Evolutionary conservation across 2,113 vertebrate species (phyloP).

Genomic region (Neotragus pygmaeus): DNA sequence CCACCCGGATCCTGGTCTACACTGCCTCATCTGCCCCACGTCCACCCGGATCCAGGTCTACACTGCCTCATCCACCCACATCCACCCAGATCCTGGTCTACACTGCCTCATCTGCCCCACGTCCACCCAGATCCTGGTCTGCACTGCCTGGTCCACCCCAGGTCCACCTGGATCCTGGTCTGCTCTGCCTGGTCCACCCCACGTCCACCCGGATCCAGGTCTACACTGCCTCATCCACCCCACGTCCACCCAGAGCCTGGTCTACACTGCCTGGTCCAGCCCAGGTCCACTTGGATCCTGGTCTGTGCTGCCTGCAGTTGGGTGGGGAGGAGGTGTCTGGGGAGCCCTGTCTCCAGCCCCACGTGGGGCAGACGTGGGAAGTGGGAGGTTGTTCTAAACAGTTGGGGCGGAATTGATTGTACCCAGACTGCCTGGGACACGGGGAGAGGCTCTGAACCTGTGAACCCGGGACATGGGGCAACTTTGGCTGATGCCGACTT

Average conservation of each 20-base stretch:
- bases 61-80: neutral
- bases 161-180: too few species aligned
- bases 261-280: accelerated
- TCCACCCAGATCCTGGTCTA: too few species aligned
- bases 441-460: neutral
- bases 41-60: too few species aligned
- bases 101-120: too few species aligned
- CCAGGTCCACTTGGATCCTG: too few species aligned
- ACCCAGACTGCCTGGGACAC: neutral
- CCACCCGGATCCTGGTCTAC: too few species aligned
- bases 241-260: accelerated
- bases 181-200: accelerated
- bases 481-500: neutral
- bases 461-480: accelerated
- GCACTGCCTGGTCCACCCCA: accelerated
- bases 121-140: too few species aligned
- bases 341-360: neutral
- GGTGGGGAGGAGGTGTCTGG: neutral
- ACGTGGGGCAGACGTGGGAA: neutral
- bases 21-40: too few species aligned
- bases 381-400: neutral
- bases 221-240: accelerated
- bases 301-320: accelerated
- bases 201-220: neutral
- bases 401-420: neutral